Base-by-base conservation (phyloP, 1,140 invertebrate species). In the Rhagoletis pomonella region DNA sequence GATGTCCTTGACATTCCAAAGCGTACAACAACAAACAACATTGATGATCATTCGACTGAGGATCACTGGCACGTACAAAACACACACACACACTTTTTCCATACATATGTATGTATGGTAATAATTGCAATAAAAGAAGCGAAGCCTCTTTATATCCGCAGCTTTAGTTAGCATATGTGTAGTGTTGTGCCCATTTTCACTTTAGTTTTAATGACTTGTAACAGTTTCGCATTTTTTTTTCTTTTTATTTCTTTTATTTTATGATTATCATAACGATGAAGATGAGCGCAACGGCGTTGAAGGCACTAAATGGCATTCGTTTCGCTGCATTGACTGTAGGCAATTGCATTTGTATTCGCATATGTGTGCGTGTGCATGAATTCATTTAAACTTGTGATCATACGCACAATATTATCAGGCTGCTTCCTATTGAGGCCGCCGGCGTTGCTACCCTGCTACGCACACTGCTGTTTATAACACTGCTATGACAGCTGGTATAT, bases 1-100 rank as follows among this genome's bases (percentile, higher is more conserved):
- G 73, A 81, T 81, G 73, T 81, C 73, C 73, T 81, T 81, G 73
- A 81, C 73, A 81, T 81, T 81, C 73, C 73, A 55, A 4, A 17
- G 47, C 47, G 73, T 81, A 17, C 73, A 81, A 19, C 9, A 55
- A 42, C 73, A 55, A 81, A 81, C 19, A 12, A 42, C 73, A 55
- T 58, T 81, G 73, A 81, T 10, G 39, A 47, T 12, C 67, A 14
- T 73, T 47, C 73, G 73, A n/a, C n/a, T 55, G 44, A 9, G 47
- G 73, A 81, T 19, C 47, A 55, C 47, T 50, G 4, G n/a, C 50
- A 55, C 50, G 10, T 55, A 55, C 50, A 55, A 7, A 5, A 55
- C 50, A 55, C 50, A 55, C 2, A 47, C 44, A 9, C 3, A 55
- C 73, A 19, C 17, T 81, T 81, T 81, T 81, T 19, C n/a, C 47